These are phyloP conservation scores for Eupelmus urozonus DNA, from an alignment of 2,888 invertebrate genomes.

Conservation along the genomic window DNA sequence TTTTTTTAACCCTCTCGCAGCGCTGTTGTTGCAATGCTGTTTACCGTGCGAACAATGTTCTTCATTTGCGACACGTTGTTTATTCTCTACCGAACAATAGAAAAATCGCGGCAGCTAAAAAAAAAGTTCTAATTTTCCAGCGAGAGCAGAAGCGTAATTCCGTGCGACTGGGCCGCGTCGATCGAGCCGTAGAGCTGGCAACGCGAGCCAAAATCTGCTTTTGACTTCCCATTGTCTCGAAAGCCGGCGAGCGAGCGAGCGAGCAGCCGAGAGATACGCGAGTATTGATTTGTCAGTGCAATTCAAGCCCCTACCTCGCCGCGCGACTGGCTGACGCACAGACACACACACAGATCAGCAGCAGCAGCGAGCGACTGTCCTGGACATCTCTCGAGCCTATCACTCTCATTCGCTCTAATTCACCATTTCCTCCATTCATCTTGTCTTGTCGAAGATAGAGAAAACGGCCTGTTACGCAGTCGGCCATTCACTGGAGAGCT, in stretches of 20 bases:
- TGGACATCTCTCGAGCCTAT: conserved; percentile 63
- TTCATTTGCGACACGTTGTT: too few species aligned
- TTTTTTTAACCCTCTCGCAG: too few species aligned
- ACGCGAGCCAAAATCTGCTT: conserved; percentile 43
- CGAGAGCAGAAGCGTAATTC: neutral
- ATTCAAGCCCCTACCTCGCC: conserved; percentile 49
- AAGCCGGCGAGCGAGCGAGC: conserved; percentile 31
- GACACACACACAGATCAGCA: neutral
- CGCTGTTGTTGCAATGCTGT: too few species aligned
- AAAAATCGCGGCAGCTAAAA: neutral
- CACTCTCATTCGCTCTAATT: conserved; percentile 70
- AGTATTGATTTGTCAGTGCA: conserved; percentile 70
- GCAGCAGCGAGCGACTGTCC: conserved; percentile 45
- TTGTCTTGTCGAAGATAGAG: conserved; percentile 58
- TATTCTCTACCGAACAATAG: too few species aligned
- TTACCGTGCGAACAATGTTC: too few species aligned
- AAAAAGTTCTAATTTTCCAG: neutral
- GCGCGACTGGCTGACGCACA: neutral
- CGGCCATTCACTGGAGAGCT: conserved; percentile 21
- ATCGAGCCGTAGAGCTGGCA: neutral
- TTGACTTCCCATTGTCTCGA: conserved; percentile 50
- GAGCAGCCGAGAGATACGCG: conserved; percentile 51
- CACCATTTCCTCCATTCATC: conserved; percentile 67
- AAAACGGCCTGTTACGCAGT: conserved; percentile 43
- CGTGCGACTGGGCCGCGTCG: neutral